Conservation (phyloP, 2,113 vertebrate genomes). For the Sylvilagus bachmani region DNA sequence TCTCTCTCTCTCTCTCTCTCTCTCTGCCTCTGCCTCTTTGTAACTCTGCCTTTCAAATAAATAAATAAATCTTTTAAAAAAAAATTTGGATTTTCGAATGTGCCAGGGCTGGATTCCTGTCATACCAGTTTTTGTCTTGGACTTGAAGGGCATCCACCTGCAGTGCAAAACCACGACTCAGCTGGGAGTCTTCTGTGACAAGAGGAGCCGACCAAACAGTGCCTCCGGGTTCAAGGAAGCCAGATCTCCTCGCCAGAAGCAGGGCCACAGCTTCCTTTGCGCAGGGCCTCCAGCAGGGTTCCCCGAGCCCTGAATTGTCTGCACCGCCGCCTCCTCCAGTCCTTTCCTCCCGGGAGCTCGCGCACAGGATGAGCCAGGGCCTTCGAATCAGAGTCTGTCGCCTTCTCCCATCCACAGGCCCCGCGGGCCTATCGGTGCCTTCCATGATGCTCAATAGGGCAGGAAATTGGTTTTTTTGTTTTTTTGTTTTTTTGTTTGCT, state of each 20-base stretch:
- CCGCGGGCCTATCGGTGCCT: too few species aligned
- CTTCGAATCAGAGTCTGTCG: not conserved
- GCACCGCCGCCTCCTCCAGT: not conserved
- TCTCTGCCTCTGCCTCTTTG: too few species aligned
- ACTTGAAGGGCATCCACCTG: not conserved
- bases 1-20: too few species aligned
- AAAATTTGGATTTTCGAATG: not conserved
- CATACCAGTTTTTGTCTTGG: not conserved
- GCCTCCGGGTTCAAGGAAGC: not conserved
- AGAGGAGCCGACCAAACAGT: not conserved
- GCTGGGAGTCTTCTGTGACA: not conserved
- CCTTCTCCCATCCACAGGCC: not conserved
- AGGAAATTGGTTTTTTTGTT: too few species aligned
- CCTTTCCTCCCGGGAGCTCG: fast-evolving
- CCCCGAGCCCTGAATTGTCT: not conserved
- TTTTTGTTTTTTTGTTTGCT: not conserved
- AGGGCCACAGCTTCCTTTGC: fast-evolving
- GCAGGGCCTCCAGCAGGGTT: too few species aligned
- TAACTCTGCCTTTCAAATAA: too few species aligned
- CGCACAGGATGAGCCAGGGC: fast-evolving
- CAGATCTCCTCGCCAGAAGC: not conserved
- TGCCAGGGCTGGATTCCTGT: not conserved
- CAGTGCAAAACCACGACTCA: not conserved
- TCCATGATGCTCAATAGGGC: not conserved
- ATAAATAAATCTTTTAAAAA: too few species aligned